These are phyloP conservation scores for Engraulis encrasicolus DNA, from an alignment of 2,113 vertebrate species.

Conservation along the genomic window DNA sequence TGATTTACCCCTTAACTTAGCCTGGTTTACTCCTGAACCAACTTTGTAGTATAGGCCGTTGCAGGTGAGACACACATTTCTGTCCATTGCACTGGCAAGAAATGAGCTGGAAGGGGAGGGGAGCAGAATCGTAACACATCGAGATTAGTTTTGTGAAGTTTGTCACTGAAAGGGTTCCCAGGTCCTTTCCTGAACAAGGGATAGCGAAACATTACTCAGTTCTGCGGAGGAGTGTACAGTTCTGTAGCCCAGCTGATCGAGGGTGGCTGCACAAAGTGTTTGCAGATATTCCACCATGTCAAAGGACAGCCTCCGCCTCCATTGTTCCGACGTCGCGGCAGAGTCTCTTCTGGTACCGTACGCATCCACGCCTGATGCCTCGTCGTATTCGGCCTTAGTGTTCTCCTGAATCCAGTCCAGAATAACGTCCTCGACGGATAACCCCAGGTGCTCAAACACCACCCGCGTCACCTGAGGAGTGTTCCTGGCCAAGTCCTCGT, in stretches of 20 bases:
- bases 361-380: slow-evolving; percentile 81
- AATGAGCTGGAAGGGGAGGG: too few species aligned
- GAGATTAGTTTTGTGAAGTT: too few species aligned
- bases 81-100: too few species aligned
- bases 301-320: slow-evolving; percentile 83
- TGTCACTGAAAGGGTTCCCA: not conserved
- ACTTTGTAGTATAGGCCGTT: too few species aligned
- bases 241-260: slow-evolving; percentile 82
- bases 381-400: slow-evolving; percentile 75
- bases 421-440: slow-evolving; percentile 78
- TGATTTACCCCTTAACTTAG: too few species aligned
- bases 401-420: slow-evolving; percentile 85
- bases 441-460: slow-evolving; percentile 82
- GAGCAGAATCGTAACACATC: too few species aligned
- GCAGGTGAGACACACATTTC: too few species aligned
- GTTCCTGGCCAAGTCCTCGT: slow-evolving; percentile 84
- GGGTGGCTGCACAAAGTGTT: slow-evolving; percentile 79
- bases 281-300: slow-evolving; percentile 84
- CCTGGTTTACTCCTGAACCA: too few species aligned
- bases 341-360: slow-evolving; percentile 83
- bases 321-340: slow-evolving; percentile 80
- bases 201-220: slow-evolving; percentile 81
- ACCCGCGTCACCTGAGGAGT: slow-evolving; percentile 84
- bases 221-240: slow-evolving; percentile 77
- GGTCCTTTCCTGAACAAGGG: slow-evolving; percentile 80